These are phyloP conservation scores for Octonoba sinensis DNA, from an alignment of 2,888 invertebrate genomes.

Conservation along the genomic window DNA sequence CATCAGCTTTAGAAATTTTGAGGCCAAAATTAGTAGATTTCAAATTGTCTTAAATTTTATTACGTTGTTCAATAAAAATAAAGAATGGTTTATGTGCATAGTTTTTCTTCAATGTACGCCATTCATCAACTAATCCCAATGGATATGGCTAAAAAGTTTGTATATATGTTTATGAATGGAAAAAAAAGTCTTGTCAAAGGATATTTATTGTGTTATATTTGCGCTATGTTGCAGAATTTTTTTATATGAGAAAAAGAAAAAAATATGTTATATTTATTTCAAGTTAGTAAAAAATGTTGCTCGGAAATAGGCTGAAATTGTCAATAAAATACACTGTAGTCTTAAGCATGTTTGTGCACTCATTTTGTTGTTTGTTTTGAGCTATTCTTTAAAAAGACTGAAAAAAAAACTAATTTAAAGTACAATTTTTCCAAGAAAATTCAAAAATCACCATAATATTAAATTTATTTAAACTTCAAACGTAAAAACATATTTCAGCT, in stretches of 20 bases:
- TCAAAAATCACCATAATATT: too few species aligned
- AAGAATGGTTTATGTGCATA: too few species aligned
- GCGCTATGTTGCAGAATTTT: slow-evolving; percentile 50
- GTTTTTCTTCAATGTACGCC: not conserved
- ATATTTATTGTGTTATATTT: slow-evolving; percentile 61
- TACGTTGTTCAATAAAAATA: too few species aligned
- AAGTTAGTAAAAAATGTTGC: slow-evolving; percentile 43
- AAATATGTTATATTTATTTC: slow-evolving; percentile 56
- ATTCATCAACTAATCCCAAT: not conserved
- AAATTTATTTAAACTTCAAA: too few species aligned
- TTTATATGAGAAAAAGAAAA: slow-evolving; percentile 56
- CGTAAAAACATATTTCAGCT: too few species aligned
- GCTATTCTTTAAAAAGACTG: not conserved
- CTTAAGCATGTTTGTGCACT: slow-evolving; percentile 42
- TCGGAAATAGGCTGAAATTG: slow-evolving; percentile 48
- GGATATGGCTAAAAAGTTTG: slow-evolving; percentile 10
- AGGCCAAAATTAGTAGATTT: not conserved
- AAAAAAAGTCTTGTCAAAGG: slow-evolving; percentile 47
- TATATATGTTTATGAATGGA: slow-evolving; percentile 44
- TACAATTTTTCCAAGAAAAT: too few species aligned
- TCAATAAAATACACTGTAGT: slow-evolving; percentile 61
- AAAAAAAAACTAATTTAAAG: too few species aligned
- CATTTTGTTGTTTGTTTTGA: slow-evolving; percentile 26
- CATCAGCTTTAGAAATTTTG: not conserved
- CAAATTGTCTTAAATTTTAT: too few species aligned